These are phyloP conservation scores for Prinia subflava DNA, from an alignment of 2,113 vertebrate species.

Conservation along the genomic window DNA sequence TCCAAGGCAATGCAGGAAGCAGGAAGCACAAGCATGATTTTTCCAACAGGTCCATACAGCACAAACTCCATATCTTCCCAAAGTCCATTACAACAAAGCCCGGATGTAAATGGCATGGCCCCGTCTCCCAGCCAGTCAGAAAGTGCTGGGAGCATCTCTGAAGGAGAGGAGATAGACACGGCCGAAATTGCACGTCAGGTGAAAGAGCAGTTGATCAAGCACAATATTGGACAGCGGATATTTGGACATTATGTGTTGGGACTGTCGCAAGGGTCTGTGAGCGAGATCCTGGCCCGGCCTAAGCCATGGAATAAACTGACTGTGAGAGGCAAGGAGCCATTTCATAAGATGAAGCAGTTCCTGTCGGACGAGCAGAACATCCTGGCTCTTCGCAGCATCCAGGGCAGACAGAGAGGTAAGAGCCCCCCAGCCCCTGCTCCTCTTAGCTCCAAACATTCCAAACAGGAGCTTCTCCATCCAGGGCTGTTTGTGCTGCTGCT, in stretches of 20 bases:
- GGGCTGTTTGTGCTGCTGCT: neutral
- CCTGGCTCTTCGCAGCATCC: conserved; percentile 93
- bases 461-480: accelerated
- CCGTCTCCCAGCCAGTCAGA: conserved; percentile 93
- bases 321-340: conserved; percentile 95
- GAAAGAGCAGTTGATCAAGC: conserved; percentile 98
- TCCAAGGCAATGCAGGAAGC: conserved; percentile 97
- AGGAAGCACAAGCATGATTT: conserved; percentile 90
- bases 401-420: conserved; percentile 96
- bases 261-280: conserved; percentile 95
- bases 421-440: neutral
- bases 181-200: conserved; percentile 95
- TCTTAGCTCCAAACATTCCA: neutral
- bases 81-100: conserved; percentile 89
- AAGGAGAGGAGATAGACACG: conserved; percentile 95
- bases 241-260: conserved; percentile 97
- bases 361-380: conserved; percentile 97
- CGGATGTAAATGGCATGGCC: conserved; percentile 91
- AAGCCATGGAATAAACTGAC: conserved; percentile 98
- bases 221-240: conserved; percentile 97
- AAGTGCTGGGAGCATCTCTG: conserved; percentile 85
- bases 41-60: conserved; percentile 90
- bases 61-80: conserved; percentile 90
- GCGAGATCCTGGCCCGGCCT: conserved; percentile 94
- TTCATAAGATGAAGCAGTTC: conserved; percentile 99